Evolutionary conservation across 1,140 invertebrate genomes (phyloP), one percentile per base, ranked within the genome.

Genomic region (Steinernema feltiae): DNA sequence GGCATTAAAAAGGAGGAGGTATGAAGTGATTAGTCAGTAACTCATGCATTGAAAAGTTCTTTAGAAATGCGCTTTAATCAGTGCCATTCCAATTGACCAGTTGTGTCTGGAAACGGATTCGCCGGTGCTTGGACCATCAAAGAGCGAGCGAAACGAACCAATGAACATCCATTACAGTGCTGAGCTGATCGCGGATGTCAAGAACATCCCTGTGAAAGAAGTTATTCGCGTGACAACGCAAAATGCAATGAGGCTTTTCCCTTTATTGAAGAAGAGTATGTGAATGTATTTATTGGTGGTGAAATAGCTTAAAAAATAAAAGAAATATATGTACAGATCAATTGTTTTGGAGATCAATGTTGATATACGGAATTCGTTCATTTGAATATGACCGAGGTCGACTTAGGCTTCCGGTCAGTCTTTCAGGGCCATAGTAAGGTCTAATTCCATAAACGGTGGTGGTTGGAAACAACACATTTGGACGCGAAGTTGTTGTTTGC

Each of bases 121-220:
- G 21, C 82, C 81, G 0, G 80, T 83, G 18, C 48, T 82, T 0
- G 82, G 82, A 0, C 76, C 77, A 1, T 63, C 31, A 1, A 72
- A 75, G 32, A 69, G 82, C 77, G 80, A 75, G 32, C 75, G 87
- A 70, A 88, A 88, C 78, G 86, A 85, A 48, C 88, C 88, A 1
- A 74, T 78, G 1, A 88, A 88, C 74, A 78, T 87, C 30, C 41
- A n/a, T 0, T 73, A 87, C 27, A 86, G 86, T 17, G 87, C 86
- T 77, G 83, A 88, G 63, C 86, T 86, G 71, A 87, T 88, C 27
- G 85, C 87, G 0, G 78, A 82, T 71, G 75, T 86, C 7, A 88
- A 88, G 76, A 83, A 86, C 21, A 71, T 88, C 32, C 76, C 83
- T 46, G 31, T 82, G 0, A 76, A 80, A 31, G 81, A 83, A 70